Conservation (phyloP, 2,797 vertebrate species). For the Peromyscus eremicus region DNA sequence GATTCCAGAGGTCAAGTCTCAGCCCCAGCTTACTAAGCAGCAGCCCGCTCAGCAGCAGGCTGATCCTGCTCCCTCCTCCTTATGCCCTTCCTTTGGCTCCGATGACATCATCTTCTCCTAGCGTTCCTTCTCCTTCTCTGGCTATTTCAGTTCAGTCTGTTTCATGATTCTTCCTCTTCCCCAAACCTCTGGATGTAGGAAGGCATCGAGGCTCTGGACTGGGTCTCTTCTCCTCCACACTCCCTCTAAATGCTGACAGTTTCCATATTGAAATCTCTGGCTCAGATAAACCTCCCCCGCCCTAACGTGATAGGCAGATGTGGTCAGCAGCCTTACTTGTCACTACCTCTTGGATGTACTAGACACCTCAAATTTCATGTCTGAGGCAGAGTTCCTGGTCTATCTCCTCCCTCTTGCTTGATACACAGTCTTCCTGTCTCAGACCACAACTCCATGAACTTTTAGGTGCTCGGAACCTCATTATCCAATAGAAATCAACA, state of each 20-base stretch:
- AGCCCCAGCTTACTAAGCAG: background rate
- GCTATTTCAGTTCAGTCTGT: constrained; percentile 6
- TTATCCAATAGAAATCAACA: constrained; percentile 29
- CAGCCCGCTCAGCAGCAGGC: background rate
- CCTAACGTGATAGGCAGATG: background rate
- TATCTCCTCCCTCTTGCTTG: background rate
- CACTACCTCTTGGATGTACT: background rate
- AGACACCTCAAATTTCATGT: background rate
- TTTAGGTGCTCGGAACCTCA: background rate
- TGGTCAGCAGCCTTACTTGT: background rate
- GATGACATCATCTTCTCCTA: background rate
- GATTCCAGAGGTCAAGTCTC: background rate
- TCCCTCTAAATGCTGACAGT: background rate
- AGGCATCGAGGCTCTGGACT: background rate
- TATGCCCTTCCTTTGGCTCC: background rate
- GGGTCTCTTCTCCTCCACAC: background rate
- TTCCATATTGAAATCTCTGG: background rate
- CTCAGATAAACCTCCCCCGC: background rate
- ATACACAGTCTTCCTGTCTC: background rate
- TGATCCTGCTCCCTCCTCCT: background rate
- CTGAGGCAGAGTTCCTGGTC: background rate
- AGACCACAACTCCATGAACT: background rate
- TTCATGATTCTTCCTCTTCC: constrained; percentile 51
- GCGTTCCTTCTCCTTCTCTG: constrained; percentile 14
- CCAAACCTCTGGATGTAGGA: constrained; percentile 17